Evolutionary conservation across 2,888 invertebrate genomes (phyloP).

Genomic region (Ormia ochracea): DNA sequence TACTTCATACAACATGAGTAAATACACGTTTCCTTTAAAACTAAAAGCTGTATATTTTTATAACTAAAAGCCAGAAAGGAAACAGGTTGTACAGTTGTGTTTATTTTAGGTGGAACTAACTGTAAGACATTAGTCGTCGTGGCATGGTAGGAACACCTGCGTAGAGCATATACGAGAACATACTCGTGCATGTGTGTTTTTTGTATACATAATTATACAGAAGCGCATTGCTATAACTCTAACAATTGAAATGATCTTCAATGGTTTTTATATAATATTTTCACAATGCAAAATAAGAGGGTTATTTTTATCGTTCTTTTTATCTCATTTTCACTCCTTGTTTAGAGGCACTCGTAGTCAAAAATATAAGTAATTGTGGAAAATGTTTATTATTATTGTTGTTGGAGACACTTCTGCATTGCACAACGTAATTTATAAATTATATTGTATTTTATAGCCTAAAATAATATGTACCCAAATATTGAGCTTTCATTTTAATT

Average conservation of each 20-base stretch:
- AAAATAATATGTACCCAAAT: no score
- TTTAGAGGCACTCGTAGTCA: conserved; percentile 16
- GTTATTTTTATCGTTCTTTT: conserved; percentile 13
- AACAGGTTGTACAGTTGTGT: background rate
- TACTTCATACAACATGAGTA: conserved; percentile 51
- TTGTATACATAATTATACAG: conserved; percentile 22
- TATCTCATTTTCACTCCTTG: background rate
- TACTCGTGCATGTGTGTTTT: no score
- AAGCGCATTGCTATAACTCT: conserved; percentile 13
- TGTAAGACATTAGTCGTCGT: background rate
- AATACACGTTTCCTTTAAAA: conserved; percentile 55
- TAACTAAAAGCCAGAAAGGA: background rate
- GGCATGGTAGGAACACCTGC: background rate
- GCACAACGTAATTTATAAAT: no score
- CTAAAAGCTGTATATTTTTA: conserved; percentile 25
- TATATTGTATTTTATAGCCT: no score
- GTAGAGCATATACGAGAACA: conserved; percentile 19
- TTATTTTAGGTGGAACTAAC: background rate
- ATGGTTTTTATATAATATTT: conserved; percentile 44
- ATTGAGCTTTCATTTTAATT: no score
- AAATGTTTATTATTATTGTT: conserved; percentile 42
- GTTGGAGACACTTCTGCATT: conserved; percentile 9
- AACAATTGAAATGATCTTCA: conserved; percentile 38
- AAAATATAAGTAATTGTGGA: conserved; percentile 6
- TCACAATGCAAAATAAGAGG: conserved; percentile 42